phyloP scores from a whole-genome alignment of 2,888 invertebrate genomes.

The Pantelozetes paolii region DNA sequence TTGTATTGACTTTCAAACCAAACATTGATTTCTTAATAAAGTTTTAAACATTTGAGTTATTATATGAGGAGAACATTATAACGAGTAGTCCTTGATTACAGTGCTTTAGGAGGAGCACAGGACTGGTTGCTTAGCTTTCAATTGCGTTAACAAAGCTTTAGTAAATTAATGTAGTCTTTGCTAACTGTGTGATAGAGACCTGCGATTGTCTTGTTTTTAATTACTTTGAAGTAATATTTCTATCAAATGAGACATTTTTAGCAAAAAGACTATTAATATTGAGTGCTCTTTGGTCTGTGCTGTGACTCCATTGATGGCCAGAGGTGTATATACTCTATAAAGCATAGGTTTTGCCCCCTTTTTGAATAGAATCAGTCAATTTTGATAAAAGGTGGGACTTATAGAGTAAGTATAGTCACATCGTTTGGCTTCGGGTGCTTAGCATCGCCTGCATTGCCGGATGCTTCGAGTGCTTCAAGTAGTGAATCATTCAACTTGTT shows the following conservation, averaged over 20 bases:
- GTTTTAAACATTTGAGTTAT: neutral
- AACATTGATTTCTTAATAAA: slow-evolving; percentile 21
- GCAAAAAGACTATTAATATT: too few species aligned
- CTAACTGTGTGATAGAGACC: neutral
- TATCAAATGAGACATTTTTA: too few species aligned
- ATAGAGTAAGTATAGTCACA: neutral
- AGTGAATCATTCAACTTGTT: slow-evolving; percentile 30
- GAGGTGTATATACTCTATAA: neutral
- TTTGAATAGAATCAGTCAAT: neutral
- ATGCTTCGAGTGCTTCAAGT: slow-evolving; percentile 15
- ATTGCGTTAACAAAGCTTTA: neutral
- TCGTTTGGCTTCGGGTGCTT: neutral
- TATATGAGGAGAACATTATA: neutral
- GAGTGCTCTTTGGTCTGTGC: too few species aligned
- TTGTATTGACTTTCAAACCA: neutral
- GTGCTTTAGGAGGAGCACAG: slow-evolving; percentile 17
- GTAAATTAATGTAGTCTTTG: neutral
- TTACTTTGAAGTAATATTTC: too few species aligned
- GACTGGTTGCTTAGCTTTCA: slow-evolving; percentile 5
- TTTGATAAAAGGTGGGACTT: slow-evolving; percentile 33
- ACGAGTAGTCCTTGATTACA: slow-evolving; percentile 22
- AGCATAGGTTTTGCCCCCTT: neutral
- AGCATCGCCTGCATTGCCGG: neutral
- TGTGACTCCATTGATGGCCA: neutral
- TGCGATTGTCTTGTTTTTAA: neutral